Conservation (phyloP, 1,140 invertebrate species). For the Chironomus striatipennis region DNA sequence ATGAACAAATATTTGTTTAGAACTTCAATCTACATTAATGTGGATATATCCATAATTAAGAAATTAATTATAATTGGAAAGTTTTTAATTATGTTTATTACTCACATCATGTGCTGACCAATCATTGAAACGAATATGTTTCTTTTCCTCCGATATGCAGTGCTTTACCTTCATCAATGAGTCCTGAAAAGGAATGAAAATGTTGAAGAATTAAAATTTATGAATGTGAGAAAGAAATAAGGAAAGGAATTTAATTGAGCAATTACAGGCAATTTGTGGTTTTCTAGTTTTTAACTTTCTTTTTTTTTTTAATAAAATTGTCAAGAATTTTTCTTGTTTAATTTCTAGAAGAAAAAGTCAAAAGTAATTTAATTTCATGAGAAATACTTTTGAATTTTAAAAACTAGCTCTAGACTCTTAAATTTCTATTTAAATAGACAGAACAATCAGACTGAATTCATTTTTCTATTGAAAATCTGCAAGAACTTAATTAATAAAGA, state of each 20-base stretch:
- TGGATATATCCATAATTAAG: slow-evolving; percentile 6
- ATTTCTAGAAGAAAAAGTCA: no score
- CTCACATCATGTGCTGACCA: slow-evolving; percentile 91
- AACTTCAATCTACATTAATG: slow-evolving; percentile 74
- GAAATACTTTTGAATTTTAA: no score
- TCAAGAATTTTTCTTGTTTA: no score
- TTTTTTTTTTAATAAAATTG: neutral
- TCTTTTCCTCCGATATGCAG: slow-evolving; percentile 80
- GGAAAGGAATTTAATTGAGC: slow-evolving; percentile 1
- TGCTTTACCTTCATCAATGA: slow-evolving; percentile 77
- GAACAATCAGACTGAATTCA: no score
- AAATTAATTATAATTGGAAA: slow-evolving; percentile 2
- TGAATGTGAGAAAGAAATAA: no score
- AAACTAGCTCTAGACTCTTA: no score
- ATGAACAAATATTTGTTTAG: slow-evolving; percentile 95
- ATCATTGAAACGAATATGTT: slow-evolving; percentile 83
- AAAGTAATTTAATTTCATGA: no score
- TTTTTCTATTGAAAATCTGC: no score
- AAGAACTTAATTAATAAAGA: no score
- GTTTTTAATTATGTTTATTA: slow-evolving; percentile 30
- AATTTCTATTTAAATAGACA: no score
- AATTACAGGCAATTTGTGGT: neutral
- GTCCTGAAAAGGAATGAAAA: slow-evolving; percentile 52
- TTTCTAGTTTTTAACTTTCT: neutral
- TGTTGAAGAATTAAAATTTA: no score